Conservation (phyloP, 2,797 vertebrate species). For the Platalea minor region DNA sequence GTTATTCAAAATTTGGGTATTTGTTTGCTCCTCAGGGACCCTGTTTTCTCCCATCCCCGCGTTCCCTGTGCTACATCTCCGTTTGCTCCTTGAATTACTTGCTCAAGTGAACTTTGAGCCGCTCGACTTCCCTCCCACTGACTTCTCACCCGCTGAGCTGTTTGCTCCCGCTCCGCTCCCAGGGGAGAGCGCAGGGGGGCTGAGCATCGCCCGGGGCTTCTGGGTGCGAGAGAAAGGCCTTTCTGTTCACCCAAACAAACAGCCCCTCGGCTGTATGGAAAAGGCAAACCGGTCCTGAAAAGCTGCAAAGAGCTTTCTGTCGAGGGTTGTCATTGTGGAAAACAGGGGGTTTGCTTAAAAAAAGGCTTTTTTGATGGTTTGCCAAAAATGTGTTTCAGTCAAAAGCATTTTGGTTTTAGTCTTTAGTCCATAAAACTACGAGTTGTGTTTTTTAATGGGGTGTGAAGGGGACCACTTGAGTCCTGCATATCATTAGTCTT, state of each 20-base stretch:
- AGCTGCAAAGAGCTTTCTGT: not conserved
- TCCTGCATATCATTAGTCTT: fast-evolving
- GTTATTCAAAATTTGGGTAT: not conserved
- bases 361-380: fast-evolving
- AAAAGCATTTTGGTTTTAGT: not conserved
- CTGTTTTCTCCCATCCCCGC: fast-evolving
- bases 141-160: constrained; percentile 52
- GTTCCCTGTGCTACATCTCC: not conserved
- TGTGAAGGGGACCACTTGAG: not conserved
- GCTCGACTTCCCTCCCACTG: constrained; percentile 62
- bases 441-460: not conserved
- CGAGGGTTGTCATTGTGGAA: not conserved
- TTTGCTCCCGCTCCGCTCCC: not conserved
- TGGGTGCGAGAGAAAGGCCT: not conserved
- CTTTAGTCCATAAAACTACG: not conserved
- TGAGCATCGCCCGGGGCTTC: not conserved
- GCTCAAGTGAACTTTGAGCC: constrained; percentile 49
- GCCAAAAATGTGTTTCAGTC: not conserved
- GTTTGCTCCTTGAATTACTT: constrained; percentile 11
- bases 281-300: not conserved
- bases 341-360: not conserved
- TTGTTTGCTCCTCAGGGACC: not conserved
- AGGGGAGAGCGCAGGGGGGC: not conserved
- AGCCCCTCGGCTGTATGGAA: not conserved
- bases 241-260: not conserved